Conservation (phyloP, 2,888 invertebrate species). For the Stenodera caucasica region DNA sequence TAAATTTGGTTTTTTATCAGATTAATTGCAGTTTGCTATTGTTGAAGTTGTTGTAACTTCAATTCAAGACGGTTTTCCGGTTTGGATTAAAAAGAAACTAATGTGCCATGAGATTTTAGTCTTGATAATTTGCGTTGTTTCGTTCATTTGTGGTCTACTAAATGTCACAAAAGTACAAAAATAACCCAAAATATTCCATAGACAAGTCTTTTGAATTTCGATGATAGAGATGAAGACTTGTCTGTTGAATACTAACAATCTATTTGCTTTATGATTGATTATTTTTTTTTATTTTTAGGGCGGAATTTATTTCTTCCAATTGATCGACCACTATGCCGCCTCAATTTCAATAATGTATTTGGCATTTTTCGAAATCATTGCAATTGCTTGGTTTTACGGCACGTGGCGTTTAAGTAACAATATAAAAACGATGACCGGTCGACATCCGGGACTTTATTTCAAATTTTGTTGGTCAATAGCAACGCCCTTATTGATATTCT, state of each 20-base stretch:
- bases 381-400: constrained; percentile 91
- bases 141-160: constrained; percentile 83
- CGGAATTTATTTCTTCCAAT: constrained; percentile 89
- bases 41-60: constrained; percentile 94
- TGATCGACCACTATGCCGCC: constrained; percentile 93
- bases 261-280: too few species aligned
- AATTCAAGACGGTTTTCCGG: constrained; percentile 89
- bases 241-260: too few species aligned
- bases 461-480: constrained; percentile 83
- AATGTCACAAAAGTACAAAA: constrained; percentile 75
- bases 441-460: constrained; percentile 77
- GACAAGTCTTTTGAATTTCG: too few species aligned
- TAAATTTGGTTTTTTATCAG: constrained; percentile 21
- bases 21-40: constrained; percentile 78
- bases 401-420: constrained; percentile 77
- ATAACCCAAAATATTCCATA: too few species aligned
- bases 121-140: constrained; percentile 78
- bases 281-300: constrained; percentile 60
- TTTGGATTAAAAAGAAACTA: constrained; percentile 79
- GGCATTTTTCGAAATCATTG: constrained; percentile 91
- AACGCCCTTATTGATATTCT: constrained; percentile 78
- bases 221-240: too few species aligned
- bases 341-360: constrained; percentile 89
- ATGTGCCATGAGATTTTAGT: constrained; percentile 87
- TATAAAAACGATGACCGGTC: constrained; percentile 88